A percentile compares a stretch with the other conserved stretches of the same genome.
Evolutionary conservation across 64 coral and sea anemone genomes (phyloP).

Genomic region (Pocillopora damicornis): DNA sequence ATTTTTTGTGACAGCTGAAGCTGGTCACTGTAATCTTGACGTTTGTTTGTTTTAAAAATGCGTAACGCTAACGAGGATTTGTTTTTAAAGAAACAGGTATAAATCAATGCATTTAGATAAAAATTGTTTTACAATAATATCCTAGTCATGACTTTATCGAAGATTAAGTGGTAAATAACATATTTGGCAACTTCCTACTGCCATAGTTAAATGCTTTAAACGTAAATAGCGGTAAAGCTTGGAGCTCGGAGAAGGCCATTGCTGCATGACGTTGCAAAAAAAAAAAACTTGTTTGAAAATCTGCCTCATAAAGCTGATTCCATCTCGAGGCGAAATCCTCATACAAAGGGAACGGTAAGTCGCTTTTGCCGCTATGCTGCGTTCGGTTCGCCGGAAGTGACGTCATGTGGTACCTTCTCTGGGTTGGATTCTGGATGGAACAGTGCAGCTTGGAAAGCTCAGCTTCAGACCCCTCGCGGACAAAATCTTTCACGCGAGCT

Average conservation of each 20-base stretch:
- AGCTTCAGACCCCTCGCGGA: conserved; percentile 31
- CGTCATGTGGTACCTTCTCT: conserved; percentile 52
- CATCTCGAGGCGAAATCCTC: neutral
- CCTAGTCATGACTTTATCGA: too few species aligned
- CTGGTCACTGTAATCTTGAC: too few species aligned
- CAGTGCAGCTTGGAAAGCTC: conserved; percentile 27
- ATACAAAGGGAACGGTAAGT: neutral
- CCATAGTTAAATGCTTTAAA: neutral
- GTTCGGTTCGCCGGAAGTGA: conserved; percentile 1
- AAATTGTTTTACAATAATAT: too few species aligned
- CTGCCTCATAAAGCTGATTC: neutral
- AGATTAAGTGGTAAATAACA: too few species aligned
- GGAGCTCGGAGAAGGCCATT: conserved; percentile 32
- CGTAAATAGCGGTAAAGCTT: neutral
- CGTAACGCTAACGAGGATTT: too few species aligned
- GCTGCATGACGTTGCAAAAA: conserved; percentile 41
- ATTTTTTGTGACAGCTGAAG: too few species aligned
- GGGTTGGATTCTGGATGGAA: conserved; percentile 35
- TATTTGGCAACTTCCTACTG: too few species aligned
- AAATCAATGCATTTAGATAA: too few species aligned
- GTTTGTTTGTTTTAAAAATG: too few species aligned
- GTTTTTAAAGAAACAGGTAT: too few species aligned
- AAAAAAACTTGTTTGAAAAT: neutral
- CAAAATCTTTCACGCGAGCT: neutral
- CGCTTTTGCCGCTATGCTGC: neutral